These are phyloP conservation scores for Xylota segnis DNA, from an alignment of 2,888 invertebrate species.

Conservation along the genomic window DNA sequence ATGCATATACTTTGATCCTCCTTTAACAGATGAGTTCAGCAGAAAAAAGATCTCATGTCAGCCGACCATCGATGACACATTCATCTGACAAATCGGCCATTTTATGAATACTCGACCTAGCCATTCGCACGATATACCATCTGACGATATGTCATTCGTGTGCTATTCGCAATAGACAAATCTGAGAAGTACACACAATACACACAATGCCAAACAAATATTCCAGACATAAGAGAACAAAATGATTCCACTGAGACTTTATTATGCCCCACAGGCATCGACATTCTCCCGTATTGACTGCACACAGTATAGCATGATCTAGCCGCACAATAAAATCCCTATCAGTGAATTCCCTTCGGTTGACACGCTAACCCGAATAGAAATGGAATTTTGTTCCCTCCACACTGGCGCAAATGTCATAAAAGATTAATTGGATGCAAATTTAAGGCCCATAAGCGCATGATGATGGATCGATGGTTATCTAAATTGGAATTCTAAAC, in stretches of 20 bases:
- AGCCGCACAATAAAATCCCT: slow-evolving; percentile 17
- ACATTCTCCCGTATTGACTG: background rate
- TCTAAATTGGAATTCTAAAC: slow-evolving; percentile 60
- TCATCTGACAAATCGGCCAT: too few relatives aligned
- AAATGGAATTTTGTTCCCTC: background rate
- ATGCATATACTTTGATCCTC: too few relatives aligned
- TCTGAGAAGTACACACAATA: slow-evolving; percentile 1
- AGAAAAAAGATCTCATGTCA: too few relatives aligned
- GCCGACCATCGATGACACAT: too few relatives aligned
- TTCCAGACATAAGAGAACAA: background rate
- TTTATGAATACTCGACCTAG: too few relatives aligned
- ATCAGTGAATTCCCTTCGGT: slow-evolving; percentile 31
- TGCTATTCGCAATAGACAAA: background rate
- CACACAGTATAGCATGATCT: background rate
- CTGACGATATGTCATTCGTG: too few relatives aligned
- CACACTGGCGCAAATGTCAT: slow-evolving; percentile 34
- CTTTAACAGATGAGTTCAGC: too few relatives aligned
- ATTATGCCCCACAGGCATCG: slow-evolving; percentile 15
- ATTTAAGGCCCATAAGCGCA: slow-evolving; percentile 37
- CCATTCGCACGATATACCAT: too few relatives aligned
- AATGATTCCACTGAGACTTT: background rate
- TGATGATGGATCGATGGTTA: slow-evolving; percentile 59
- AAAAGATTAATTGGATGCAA: slow-evolving; percentile 64
- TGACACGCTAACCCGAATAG: slow-evolving; percentile 62
- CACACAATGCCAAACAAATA: background rate